Evolutionary conservation across 2,888 invertebrate genomes (phyloP).

Genomic region (Lordiphosa andalusiaca): DNA sequence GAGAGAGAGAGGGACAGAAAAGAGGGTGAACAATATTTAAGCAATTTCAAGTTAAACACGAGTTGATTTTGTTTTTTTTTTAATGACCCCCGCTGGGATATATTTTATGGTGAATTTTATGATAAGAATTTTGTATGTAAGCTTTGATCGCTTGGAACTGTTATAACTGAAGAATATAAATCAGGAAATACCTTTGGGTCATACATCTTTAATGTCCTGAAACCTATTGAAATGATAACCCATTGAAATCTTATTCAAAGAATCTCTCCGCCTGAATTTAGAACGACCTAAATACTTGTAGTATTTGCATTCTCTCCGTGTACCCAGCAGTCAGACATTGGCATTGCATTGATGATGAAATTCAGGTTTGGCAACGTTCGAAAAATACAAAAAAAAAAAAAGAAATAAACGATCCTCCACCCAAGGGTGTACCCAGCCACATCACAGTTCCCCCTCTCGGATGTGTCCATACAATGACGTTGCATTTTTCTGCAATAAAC

Average conservation of each 20-base stretch:
- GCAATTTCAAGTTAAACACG: constrained; percentile 4
- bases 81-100: no score
- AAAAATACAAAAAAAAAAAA: constrained; percentile 5
- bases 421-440: constrained; percentile 14
- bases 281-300: no score
- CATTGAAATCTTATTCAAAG: no score
- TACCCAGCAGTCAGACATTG: constrained; percentile 5
- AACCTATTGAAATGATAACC: no score
- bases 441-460: constrained; percentile 16
- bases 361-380: constrained; percentile 51
- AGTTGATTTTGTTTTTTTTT: background rate
- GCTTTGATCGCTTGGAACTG: no score
- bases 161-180: no score
- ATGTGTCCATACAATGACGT: constrained; percentile 48
- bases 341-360: constrained; percentile 31
- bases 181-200: no score
- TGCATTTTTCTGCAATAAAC: constrained; percentile 45
- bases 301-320: constrained; percentile 10
- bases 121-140: no score
- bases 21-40: constrained; percentile 2
- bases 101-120: no score
- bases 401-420: constrained; percentile 27
- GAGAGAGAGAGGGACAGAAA: background rate
- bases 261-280: no score
- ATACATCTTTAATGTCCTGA: no score